Percentiles rank a stretch among this genome's conserved stretches.
phyloP scores from a whole-genome alignment of 1,140 invertebrate genomes.

The Drosophila mojavensis region DNA sequence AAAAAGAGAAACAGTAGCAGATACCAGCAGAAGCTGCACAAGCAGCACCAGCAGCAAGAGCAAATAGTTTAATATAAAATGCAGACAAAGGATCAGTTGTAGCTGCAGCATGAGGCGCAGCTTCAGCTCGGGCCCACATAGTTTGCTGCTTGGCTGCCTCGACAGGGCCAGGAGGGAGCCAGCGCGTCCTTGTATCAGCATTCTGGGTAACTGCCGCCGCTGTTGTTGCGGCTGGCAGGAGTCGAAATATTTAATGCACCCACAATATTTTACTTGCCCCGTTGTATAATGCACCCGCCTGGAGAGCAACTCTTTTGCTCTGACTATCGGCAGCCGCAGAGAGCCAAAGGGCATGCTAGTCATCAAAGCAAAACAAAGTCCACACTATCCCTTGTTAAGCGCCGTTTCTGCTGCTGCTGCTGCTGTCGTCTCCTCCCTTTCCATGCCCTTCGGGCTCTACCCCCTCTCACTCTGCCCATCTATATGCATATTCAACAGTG shows the following conservation, averaged over 20 bases:
- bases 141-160: constrained; percentile 5
- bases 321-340: constrained; percentile 41
- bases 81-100: constrained; percentile 62
- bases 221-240: constrained; percentile 46
- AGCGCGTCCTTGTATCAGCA: constrained; percentile 33
- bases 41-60: constrained; percentile 15
- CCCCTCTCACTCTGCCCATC: background rate
- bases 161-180: constrained; percentile 3
- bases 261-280: constrained; percentile 69
- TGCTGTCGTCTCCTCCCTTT: background rate
- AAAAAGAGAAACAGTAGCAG: constrained; percentile 15
- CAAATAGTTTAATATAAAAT: constrained; percentile 77
- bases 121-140: constrained; percentile 40
- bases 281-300: constrained; percentile 64
- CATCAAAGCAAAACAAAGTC: constrained; percentile 62
- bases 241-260: constrained; percentile 70
- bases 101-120: constrained; percentile 14
- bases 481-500: constrained; percentile 78
- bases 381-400: constrained; percentile 4
- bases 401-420: background rate
- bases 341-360: constrained; percentile 46
- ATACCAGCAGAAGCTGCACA: constrained; percentile 3
- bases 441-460: background rate
- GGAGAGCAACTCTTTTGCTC: constrained; percentile 1
- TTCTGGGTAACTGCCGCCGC: constrained; percentile 17